Evolutionary conservation across 2,113 vertebrate species (phyloP).

Genomic region (Anhinga anhinga): DNA sequence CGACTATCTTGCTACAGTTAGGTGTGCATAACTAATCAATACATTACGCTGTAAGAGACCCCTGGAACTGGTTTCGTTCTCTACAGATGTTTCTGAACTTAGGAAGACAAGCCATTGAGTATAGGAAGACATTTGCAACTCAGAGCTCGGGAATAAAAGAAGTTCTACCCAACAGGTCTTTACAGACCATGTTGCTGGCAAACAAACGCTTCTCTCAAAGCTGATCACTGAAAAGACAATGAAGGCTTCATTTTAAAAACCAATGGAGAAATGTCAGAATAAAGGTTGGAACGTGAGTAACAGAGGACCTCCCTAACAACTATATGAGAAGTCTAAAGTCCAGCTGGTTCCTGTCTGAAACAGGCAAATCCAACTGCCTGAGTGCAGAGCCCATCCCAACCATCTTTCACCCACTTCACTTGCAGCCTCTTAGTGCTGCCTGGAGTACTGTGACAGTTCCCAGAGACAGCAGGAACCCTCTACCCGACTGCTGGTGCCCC

Average conservation of each 20-base stretch:
- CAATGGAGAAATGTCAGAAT: not conserved
- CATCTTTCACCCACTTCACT: not conserved
- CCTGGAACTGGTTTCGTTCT: not conserved
- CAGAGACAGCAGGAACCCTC: not conserved
- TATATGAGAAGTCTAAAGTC: not conserved
- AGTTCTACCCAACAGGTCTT: not conserved
- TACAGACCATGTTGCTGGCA: not conserved
- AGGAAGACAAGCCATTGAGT: not conserved
- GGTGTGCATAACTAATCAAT: not conserved
- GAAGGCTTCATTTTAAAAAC: not conserved
- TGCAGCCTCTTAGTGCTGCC: not conserved
- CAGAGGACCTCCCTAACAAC: not conserved
- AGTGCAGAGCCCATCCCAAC: not conserved
- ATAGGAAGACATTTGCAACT: not conserved
- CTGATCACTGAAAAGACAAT: not conserved
- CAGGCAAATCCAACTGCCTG: not conserved
- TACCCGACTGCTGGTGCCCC: accelerated
- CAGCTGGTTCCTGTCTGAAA: not conserved
- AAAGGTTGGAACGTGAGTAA: not conserved
- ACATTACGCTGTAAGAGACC: not conserved
- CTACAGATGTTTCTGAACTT: not conserved
- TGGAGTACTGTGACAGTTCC: not conserved
- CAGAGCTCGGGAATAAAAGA: not conserved
- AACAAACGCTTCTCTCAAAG: not conserved
- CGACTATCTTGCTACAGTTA: not conserved